Evolutionary conservation across 1,140 invertebrate genomes (phyloP).

Genomic region (Scaptomyza hsui): DNA sequence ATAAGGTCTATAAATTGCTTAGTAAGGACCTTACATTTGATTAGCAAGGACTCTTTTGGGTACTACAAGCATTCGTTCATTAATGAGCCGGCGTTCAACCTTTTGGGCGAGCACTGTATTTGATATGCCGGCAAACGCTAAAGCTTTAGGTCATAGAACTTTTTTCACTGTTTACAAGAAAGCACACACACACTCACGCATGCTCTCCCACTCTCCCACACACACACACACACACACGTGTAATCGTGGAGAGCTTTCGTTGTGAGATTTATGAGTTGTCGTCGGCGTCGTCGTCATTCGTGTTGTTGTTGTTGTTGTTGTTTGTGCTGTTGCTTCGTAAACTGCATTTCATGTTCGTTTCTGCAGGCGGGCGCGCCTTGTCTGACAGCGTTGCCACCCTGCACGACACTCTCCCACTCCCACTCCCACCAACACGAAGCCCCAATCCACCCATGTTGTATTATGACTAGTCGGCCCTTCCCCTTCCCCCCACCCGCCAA

Average conservation of each 20-base stretch:
- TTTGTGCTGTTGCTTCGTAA: conserved; percentile 33
- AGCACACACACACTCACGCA: conserved; percentile 30
- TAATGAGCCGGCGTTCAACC: not conserved
- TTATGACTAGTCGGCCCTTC: conserved; percentile 28
- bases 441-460: conserved; percentile 1
- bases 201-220: conserved; percentile 13
- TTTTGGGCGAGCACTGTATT: conserved; percentile 25
- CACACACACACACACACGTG: conserved; percentile 40
- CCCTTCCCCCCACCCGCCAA: not conserved
- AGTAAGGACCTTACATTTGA: too few species aligned
- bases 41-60: not conserved
- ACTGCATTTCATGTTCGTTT: conserved; percentile 44
- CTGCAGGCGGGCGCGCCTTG: conserved; percentile 36
- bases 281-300: conserved; percentile 29
- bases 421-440: not conserved
- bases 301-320: not conserved
- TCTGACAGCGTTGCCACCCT: conserved; percentile 34
- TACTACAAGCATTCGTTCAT: not conserved
- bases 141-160: conserved; percentile 83
- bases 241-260: conserved; percentile 48
- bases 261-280: conserved; percentile 72
- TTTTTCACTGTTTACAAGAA: conserved; percentile 73
- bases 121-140: conserved; percentile 31
- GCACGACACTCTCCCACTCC: not conserved
- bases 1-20: too few species aligned